Conservation (phyloP, 2,113 vertebrate genomes). For the Beaufortia kweichowensis region DNA sequence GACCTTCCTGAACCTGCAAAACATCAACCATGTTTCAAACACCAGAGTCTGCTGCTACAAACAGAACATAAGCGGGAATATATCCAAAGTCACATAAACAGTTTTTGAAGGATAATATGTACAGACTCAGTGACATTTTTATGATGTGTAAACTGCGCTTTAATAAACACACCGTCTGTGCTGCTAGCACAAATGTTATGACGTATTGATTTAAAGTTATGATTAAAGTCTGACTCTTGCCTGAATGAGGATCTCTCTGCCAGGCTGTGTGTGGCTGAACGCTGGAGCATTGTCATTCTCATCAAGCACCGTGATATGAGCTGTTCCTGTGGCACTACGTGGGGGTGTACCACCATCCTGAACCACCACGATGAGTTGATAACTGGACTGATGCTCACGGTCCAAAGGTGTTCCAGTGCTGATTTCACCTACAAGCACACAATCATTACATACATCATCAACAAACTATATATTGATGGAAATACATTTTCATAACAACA, state of each 20-base stretch:
- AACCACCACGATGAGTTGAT: conserved; percentile 89
- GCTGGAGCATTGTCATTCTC: conserved; percentile 90
- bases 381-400: conserved; percentile 91
- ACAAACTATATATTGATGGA: no score
- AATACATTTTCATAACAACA: no score
- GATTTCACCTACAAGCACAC: conserved; percentile 81
- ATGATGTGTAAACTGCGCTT: conserved; percentile 36
- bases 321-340: conserved; percentile 86
- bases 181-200: conserved; percentile 6
- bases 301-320: conserved; percentile 88
- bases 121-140: conserved; percentile 24
- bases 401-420: conserved; percentile 85
- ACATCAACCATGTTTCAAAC: conserved; percentile 31
- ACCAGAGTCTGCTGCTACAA: conserved; percentile 17
- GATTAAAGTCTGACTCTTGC: conserved; percentile 62
- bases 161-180: neutral
- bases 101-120: conserved; percentile 24
- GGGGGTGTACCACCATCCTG: conserved; percentile 91
- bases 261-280: conserved; percentile 78
- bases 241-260: conserved; percentile 81
- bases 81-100: conserved; percentile 12
- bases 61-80: conserved; percentile 23
- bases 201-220: neutral
- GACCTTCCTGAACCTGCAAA: conserved; percentile 85
- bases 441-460: no score